These are phyloP conservation scores for Mesochorus sp. DNA, from an alignment of 2,888 invertebrate species.

Conservation along the genomic window DNA sequence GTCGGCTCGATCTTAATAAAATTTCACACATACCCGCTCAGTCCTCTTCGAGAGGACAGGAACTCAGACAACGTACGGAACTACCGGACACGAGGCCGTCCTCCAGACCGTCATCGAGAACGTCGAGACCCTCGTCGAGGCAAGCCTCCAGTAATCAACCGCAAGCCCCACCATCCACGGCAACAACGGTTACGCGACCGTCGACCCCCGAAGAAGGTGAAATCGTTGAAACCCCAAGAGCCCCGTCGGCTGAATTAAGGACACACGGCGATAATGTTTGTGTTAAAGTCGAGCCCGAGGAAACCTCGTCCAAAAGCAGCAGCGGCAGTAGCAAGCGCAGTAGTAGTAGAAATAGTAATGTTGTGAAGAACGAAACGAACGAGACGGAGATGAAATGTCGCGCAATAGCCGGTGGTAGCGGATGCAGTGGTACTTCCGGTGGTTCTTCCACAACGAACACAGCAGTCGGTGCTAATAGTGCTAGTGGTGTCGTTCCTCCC, in stretches of 20 bases:
- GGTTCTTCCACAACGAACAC: slow-evolving; percentile 53
- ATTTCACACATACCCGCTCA: slow-evolving; percentile 79
- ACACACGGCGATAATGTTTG: slow-evolving; percentile 66
- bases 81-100: slow-evolving; percentile 83
- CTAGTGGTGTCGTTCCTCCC: slow-evolving; percentile 62
- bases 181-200: slow-evolving; percentile 66
- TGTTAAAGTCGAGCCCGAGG: slow-evolving; percentile 65
- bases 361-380: slow-evolving; percentile 44
- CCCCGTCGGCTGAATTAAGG: slow-evolving; percentile 69
- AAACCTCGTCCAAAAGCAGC: too few species aligned
- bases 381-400: slow-evolving; percentile 62
- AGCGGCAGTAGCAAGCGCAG: too few species aligned
- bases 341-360: slow-evolving; percentile 62
- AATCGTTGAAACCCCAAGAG: slow-evolving; percentile 74
- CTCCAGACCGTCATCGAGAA: slow-evolving; percentile 68
- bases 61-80: slow-evolving; percentile 83
- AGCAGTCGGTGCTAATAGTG: slow-evolving; percentile 55
- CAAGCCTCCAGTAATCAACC: slow-evolving; percentile 48
- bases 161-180: neutral
- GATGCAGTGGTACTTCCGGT: slow-evolving; percentile 40
- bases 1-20: slow-evolving; percentile 81
- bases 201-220: slow-evolving; percentile 80
- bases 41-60: slow-evolving; percentile 81
- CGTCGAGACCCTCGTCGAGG: slow-evolving; percentile 54
- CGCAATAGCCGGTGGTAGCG: slow-evolving; percentile 60